phyloP scores from a whole-genome alignment of 2,888 invertebrate genomes.

The Helobdella robusta region DNA sequence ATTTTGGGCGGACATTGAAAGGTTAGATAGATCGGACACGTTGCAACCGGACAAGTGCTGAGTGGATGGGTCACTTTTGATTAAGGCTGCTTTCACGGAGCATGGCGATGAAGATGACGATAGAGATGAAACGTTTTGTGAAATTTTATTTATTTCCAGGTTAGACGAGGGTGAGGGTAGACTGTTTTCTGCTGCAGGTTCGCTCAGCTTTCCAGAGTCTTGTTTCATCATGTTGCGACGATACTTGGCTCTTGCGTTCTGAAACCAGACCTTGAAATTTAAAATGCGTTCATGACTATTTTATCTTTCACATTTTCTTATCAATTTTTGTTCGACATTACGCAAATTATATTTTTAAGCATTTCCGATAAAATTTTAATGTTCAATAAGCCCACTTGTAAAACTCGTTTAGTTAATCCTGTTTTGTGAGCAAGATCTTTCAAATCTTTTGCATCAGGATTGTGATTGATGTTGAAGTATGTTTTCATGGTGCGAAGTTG shows the following conservation, averaged over 20 bases:
- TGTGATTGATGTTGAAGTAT: slow-evolving; percentile 96
- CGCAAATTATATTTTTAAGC: too few relatives aligned
- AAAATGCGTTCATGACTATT: too few relatives aligned
- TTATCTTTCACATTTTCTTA: too few relatives aligned
- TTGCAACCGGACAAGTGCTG: too few relatives aligned
- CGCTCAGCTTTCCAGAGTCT: slow-evolving; percentile 16
- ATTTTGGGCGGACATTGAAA: too few relatives aligned
- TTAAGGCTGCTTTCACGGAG: too few relatives aligned
- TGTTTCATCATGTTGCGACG: slow-evolving; percentile 66
- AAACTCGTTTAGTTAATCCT: slow-evolving; percentile 86
- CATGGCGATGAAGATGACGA: not conserved
- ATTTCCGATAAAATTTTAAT: too few relatives aligned
- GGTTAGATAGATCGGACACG: too few relatives aligned
- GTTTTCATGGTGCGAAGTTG: slow-evolving; percentile 97
- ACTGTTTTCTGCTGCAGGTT: not conserved
- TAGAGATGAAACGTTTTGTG: too few relatives aligned
- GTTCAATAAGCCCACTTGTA: slow-evolving; percentile 68
- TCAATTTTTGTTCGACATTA: too few relatives aligned
- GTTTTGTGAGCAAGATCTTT: slow-evolving; percentile 97
- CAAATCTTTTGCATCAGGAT: slow-evolving; percentile 96
- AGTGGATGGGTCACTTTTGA: too few relatives aligned
- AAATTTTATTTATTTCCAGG: not conserved
- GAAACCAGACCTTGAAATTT: slow-evolving; percentile 86
- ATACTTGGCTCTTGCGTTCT: slow-evolving; percentile 97
- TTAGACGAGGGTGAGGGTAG: slow-evolving; percentile 8